phyloP scores from a whole-genome alignment of 2,888 invertebrate genomes.

The Andrena bicolor region DNA sequence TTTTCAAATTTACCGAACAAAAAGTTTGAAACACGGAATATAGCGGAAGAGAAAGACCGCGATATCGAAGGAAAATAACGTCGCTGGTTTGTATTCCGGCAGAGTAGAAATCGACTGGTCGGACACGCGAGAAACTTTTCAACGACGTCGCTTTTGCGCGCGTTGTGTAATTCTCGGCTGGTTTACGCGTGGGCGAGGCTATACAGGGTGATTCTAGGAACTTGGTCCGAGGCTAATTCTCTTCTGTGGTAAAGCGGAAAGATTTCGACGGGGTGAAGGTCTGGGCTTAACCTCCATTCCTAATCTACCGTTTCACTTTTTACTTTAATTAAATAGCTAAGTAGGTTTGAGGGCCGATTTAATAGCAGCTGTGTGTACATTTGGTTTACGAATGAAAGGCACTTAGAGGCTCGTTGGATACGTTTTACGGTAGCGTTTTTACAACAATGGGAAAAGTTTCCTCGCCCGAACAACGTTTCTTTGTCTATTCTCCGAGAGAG shows the following conservation, averaged over 20 bases:
- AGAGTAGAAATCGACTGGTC: background rate
- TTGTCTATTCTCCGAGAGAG: background rate
- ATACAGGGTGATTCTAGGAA: conserved; percentile 5
- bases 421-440: background rate
- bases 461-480: conserved; percentile 21
- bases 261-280: background rate
- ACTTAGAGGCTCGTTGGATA: background rate
- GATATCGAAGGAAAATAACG: background rate
- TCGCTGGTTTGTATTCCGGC: background rate
- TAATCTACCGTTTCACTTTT: background rate
- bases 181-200: conserved; percentile 42
- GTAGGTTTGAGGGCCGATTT: background rate
- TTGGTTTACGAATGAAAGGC: background rate
- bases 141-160: conserved; percentile 37
- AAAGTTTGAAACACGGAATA: background rate
- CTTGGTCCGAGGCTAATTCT: background rate
- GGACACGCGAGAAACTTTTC: conserved; percentile 29
- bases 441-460: background rate
- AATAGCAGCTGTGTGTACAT: no score
- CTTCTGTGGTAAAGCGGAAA: background rate
- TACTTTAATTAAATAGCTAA: background rate
- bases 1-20: no score
- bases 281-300: background rate
- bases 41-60: background rate
- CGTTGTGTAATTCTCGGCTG: conserved; percentile 63